Evolutionary conservation across 2,888 invertebrate genomes (phyloP).

Genomic region (Cylloceria caligata): DNA sequence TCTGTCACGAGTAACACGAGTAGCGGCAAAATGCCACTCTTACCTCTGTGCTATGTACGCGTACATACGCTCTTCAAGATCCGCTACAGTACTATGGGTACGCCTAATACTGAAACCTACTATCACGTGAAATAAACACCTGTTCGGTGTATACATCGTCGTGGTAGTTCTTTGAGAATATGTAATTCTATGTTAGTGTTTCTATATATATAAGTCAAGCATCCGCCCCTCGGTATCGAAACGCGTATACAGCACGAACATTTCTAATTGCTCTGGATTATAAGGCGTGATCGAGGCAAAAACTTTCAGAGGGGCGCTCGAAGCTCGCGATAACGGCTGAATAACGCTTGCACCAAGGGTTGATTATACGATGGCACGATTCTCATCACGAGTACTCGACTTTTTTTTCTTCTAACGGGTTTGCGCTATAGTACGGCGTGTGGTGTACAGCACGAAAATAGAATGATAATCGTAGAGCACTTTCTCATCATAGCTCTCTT

Average conservation of each 20-base stretch:
- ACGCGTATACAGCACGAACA: constrained; percentile 26
- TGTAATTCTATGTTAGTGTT: constrained; percentile 6
- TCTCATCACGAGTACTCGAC: not conserved
- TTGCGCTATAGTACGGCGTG: constrained; percentile 36
- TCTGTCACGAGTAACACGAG: constrained; percentile 45
- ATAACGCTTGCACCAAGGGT: constrained; percentile 25
- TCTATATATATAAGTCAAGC: not conserved
- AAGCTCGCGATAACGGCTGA: constrained; percentile 42
- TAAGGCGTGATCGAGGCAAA: constrained; percentile 40
- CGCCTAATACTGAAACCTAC: constrained; percentile 27
- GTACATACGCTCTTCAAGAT: not conserved
- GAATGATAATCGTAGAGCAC: constrained; percentile 53
- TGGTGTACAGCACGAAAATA: constrained; percentile 20
- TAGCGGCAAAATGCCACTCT: constrained; percentile 43
- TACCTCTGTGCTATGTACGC: not conserved
- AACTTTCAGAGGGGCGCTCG: constrained; percentile 4
- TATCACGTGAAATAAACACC: constrained; percentile 41
- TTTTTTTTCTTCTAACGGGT: constrained; percentile 55
- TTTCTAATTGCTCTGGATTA: constrained; percentile 58
- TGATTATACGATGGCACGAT: constrained; percentile 61
- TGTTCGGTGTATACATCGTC: constrained; percentile 30
- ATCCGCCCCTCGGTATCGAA: constrained; percentile 4
- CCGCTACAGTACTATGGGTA: not conserved
- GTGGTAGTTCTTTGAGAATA: constrained; percentile 3
- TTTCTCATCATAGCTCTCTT: constrained; percentile 51